Percentiles rank a stretch among this genome's conserved stretches.
These are phyloP conservation scores for Gryon sp. DNA, from an alignment of 1,140 invertebrate species.

Conservation along the genomic window DNA sequence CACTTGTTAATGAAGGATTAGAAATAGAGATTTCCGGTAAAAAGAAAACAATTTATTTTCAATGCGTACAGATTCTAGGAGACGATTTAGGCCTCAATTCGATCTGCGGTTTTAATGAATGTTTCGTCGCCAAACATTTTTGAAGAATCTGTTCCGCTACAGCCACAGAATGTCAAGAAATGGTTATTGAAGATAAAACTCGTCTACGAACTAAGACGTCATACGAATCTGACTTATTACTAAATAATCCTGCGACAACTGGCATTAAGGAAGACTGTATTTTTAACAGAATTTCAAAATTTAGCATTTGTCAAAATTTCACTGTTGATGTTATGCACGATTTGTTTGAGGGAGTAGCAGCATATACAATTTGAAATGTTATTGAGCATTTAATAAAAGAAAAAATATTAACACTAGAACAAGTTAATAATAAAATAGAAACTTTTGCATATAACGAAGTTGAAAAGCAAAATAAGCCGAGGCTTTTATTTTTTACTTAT, in stretches of 20 bases:
- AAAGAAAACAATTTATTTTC: conserved; percentile 22
- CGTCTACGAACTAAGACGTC: conserved; percentile 19
- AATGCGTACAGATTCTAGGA: conserved; percentile 32
- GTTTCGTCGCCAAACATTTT: conserved; percentile 28
- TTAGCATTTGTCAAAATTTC: conserved; percentile 71
- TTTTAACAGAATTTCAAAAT: conserved; percentile 67
- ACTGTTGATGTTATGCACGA: conserved; percentile 49
- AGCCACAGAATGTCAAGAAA: conserved; percentile 24
- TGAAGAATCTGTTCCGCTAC: conserved; percentile 40
- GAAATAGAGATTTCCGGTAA: conserved; percentile 10
- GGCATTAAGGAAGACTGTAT: conserved; percentile 71
- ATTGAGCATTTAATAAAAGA: neutral
- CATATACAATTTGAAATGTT: neutral
- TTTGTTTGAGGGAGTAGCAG: neutral
- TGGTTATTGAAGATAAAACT: conserved; percentile 2
- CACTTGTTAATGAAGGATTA: conserved; percentile 11
- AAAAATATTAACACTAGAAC: neutral
- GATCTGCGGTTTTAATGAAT: conserved; percentile 33
- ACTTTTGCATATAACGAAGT: neutral
- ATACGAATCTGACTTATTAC: conserved; percentile 19
- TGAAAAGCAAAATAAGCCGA: conserved; percentile 9
- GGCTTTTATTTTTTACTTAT: conserved; percentile 1
- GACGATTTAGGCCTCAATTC: conserved; percentile 40
- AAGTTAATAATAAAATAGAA: neutral
- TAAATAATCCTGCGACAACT: conserved; percentile 1